phyloP scores from a whole-genome alignment of 1,140 invertebrate species.

The Arctopsyche grandis region DNA sequence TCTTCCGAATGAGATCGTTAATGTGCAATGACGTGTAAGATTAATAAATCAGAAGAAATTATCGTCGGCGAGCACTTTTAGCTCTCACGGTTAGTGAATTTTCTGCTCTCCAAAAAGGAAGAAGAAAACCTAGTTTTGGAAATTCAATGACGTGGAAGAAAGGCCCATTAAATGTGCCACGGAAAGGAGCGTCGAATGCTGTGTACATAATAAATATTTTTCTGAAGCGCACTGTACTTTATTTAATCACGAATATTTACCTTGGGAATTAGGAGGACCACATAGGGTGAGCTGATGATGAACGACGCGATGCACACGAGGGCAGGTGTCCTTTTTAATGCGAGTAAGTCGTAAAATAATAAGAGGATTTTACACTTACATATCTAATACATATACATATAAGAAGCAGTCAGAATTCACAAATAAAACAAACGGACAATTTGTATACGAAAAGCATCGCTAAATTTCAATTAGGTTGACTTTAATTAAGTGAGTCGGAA shows the following conservation, averaged over 20 bases:
- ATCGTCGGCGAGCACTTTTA: neutral
- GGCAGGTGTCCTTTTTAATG: conserved; percentile 37
- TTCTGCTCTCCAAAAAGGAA: neutral
- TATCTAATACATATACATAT: no score
- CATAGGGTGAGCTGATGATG: conserved; percentile 34
- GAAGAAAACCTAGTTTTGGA: neutral
- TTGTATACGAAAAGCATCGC: no score
- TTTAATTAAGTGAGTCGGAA: no score
- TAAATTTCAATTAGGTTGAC: no score
- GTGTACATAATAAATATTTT: neutral
- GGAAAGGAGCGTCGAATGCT: neutral
- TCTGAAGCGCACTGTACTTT: conserved; percentile 5
- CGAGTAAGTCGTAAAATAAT: conserved; percentile 2
- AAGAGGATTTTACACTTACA: no score
- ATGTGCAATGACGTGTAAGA: conserved; percentile 12
- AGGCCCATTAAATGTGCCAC: no score
- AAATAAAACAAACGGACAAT: no score
- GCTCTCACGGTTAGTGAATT: neutral
- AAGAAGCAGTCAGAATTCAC: no score
- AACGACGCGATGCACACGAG: neutral
- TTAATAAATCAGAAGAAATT: conserved; percentile 16
- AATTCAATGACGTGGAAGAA: neutral
- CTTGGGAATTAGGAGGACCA: conserved; percentile 33
- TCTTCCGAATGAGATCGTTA: neutral
- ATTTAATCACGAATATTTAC: conserved; percentile 38